These are phyloP conservation scores for Calephelis nemesis DNA, from an alignment of 1,140 invertebrate species.

Conservation along the genomic window DNA sequence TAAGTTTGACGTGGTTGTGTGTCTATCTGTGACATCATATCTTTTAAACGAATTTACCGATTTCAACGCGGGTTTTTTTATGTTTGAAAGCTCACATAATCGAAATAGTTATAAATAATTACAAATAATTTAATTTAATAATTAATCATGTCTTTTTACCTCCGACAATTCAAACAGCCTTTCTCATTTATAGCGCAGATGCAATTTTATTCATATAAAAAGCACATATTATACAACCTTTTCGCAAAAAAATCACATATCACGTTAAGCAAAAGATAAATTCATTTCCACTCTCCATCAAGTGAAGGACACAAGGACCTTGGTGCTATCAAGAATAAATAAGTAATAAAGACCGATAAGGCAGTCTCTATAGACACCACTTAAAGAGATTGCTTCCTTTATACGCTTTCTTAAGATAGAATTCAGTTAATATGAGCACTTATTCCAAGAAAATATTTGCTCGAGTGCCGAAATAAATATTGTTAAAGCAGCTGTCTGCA, in stretches of 20 bases:
- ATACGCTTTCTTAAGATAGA: slow-evolving; percentile 31
- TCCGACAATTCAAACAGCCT: too few relatives aligned
- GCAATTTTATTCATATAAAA: too few relatives aligned
- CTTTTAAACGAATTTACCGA: too few relatives aligned
- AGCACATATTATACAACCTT: too few relatives aligned
- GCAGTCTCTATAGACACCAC: slow-evolving; percentile 38
- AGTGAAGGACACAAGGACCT: slow-evolving; percentile 37
- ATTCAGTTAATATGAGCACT: slow-evolving; percentile 34
- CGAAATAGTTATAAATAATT: too few relatives aligned
- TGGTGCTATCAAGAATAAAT: slow-evolving; percentile 42
- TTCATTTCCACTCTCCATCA: slow-evolving; percentile 15
- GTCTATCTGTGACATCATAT: too few relatives aligned
- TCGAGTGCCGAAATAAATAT: slow-evolving; percentile 48
- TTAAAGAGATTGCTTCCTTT: slow-evolving; percentile 42
- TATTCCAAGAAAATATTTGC: slow-evolving; percentile 27
- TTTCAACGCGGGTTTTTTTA: too few relatives aligned
- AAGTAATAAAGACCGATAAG: slow-evolving; percentile 49
- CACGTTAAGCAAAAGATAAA: neutral
- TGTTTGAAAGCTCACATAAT: too few relatives aligned
- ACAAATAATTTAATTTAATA: too few relatives aligned
- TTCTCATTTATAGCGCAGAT: too few relatives aligned
- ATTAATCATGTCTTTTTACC: too few relatives aligned
- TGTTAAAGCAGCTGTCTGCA: slow-evolving; percentile 35
- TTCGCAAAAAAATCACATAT: neutral
- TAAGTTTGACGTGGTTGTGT: too few relatives aligned